Evolutionary conservation across 2,797 vertebrate species (phyloP), one percentile per base, ranked within the genome.

Genomic region (Selene dorsalis): DNA sequence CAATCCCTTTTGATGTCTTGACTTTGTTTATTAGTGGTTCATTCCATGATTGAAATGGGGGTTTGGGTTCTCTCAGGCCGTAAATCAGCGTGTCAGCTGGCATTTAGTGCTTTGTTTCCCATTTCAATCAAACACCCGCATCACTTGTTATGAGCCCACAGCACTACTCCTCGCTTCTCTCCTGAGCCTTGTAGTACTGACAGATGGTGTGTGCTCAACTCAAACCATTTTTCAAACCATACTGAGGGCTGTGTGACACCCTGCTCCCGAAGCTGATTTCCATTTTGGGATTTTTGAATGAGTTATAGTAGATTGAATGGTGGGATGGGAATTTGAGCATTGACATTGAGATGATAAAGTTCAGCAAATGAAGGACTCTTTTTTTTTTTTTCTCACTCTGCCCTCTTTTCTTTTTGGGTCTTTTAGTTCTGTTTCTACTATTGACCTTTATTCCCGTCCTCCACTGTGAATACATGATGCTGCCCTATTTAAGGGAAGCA

Each of bases 41-140:
- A 94, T 94, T 94, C 90, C 88, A 65, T 95, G 94, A 95, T 95
- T 95, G 94, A 94, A 95, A 90, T 92, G 91, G 92, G 90, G 89
- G 87, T 91, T 92, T 88, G 89, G 86, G 88, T 92, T 93, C 91
- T 93, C 82, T 82, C 74, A 20, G 88, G 88, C 85, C 56, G 85
- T 95, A 94, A 94, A 95, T 95, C 94, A 93, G 80, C 76, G 16
- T 93, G 93, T 94, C 93, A 93, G 90, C 88, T 91, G 91, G 93
- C 91, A 91, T 92, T 94, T 95, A 94, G 92, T 94, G 92, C 92
- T 95, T 94, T 95, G 94, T 94, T 94, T 94, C 93, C 91, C 90
- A 94, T 95, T 95, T 94, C 94, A 95, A 94, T 95, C 91, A 94
- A 94, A 95, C 94, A 91, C 92, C 83, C 87, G 62, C 85, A 84